Conservation (phyloP, 2,888 invertebrate genomes). For the Leptura quadrifasciata region DNA sequence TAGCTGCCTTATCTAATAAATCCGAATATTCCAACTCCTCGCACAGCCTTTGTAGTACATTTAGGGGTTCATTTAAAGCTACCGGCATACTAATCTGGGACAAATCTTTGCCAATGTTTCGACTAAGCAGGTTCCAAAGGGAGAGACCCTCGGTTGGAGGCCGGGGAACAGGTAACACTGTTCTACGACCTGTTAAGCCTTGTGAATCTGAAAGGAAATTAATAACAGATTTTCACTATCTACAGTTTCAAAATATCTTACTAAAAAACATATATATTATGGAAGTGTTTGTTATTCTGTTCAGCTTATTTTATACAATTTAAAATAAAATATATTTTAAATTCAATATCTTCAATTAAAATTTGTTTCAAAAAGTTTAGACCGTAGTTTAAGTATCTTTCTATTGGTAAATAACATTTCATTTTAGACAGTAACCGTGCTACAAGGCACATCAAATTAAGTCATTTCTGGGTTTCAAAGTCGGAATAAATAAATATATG, state of each 20-base stretch:
- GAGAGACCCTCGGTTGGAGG: conserved; percentile 86
- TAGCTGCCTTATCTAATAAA: conserved; percentile 84
- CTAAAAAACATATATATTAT: not conserved
- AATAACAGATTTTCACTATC: conserved; percentile 1
- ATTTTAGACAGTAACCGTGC: too few relatives aligned
- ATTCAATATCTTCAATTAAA: too few relatives aligned
- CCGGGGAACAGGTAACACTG: conserved; percentile 82
- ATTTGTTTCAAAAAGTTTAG: too few relatives aligned
- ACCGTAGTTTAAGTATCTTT: too few relatives aligned
- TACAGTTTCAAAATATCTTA: not conserved
- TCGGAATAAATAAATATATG: too few relatives aligned
- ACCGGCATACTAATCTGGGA: conserved; percentile 92
- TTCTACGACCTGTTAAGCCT: conserved; percentile 77
- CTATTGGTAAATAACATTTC: too few relatives aligned
- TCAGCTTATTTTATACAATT: not conserved
- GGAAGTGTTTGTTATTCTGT: not conserved
- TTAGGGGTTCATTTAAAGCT: conserved; percentile 88
- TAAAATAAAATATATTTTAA: not conserved
- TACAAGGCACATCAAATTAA: too few relatives aligned
- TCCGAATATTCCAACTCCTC: conserved; percentile 91
- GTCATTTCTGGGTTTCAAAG: too few relatives aligned
- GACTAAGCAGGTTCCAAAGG: conserved; percentile 86
- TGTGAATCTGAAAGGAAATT: conserved; percentile 59
- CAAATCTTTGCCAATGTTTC: conserved; percentile 90
- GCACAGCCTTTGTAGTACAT: conserved; percentile 87